A percentile compares a stretch with the other conserved stretches of the same genome.
Evolutionary conservation across 2,888 invertebrate species (phyloP).

Genomic region (Keiferia lycopersicella): DNA sequence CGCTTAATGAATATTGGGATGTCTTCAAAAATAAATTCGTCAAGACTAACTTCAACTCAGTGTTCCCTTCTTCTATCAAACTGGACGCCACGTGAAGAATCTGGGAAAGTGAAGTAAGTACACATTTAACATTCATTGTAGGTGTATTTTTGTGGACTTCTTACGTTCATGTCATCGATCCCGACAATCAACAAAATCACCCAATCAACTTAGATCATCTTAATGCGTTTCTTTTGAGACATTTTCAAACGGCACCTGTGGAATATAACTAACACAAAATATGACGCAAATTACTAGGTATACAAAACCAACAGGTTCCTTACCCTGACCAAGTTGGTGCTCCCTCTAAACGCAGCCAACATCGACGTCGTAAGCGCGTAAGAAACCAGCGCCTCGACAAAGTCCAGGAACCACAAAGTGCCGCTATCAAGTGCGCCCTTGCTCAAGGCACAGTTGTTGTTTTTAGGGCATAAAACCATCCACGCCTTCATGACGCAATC

Average conservation of each 20-base stretch:
- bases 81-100: slow-evolving; percentile 53
- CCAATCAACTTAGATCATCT: too few relatives aligned
- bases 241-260: too few relatives aligned
- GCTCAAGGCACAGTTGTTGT: slow-evolving; percentile 31
- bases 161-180: too few relatives aligned
- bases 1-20: slow-evolving; percentile 38
- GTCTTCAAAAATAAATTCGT: slow-evolving; percentile 54
- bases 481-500: slow-evolving; percentile 49
- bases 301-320: background rate
- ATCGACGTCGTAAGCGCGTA: slow-evolving; percentile 51
- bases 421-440: slow-evolving; percentile 37
- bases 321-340: slow-evolving; percentile 51
- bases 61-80: slow-evolving; percentile 49
- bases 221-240: too few relatives aligned
- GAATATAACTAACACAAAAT: background rate
- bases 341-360: slow-evolving; percentile 41
- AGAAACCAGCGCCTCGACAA: slow-evolving; percentile 48
- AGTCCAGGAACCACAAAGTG: slow-evolving; percentile 53
- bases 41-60: slow-evolving; percentile 51
- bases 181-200: too few relatives aligned
- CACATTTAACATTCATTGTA: slow-evolving; percentile 11
- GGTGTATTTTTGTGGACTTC: background rate
- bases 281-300: too few relatives aligned
- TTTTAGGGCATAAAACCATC: slow-evolving; percentile 53
- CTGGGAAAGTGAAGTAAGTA: slow-evolving; percentile 42